Conservation (phyloP, 2,888 invertebrate genomes). For the Bedellia somnulentella region DNA sequence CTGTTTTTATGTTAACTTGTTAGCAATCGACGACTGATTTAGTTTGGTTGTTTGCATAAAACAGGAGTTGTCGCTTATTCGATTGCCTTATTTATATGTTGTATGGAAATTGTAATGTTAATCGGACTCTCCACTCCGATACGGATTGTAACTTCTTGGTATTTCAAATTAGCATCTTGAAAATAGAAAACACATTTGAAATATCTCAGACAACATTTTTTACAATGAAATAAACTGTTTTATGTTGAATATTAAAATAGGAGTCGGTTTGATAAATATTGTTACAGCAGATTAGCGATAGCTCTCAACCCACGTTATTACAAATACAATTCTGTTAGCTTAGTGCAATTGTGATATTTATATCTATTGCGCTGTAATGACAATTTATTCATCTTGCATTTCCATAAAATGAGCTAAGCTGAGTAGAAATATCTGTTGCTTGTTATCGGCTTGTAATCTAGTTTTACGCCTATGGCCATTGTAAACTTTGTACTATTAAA, state of each 20-base stretch:
- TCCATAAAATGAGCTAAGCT: constrained; percentile 36
- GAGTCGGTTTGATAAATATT: no score
- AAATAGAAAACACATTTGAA: no score
- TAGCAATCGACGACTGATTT: constrained; percentile 37
- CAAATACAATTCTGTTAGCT: no score
- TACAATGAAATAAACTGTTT: no score
- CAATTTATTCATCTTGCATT: constrained; percentile 45
- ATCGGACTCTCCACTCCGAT: constrained; percentile 28
- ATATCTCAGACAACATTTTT: no score
- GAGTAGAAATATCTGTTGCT: constrained; percentile 26
- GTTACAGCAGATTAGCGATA: no score
- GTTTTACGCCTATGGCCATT: constrained; percentile 25
- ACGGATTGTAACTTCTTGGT: no score
- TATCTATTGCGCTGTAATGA: constrained; percentile 32
- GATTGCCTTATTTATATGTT: constrained; percentile 27
- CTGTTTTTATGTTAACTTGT: constrained; percentile 28
- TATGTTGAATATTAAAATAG: no score
- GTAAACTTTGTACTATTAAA: no score
- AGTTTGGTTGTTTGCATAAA: constrained; percentile 35
- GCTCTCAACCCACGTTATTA: no score
- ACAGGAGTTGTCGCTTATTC: constrained; percentile 31
- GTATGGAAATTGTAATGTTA: constrained; percentile 26
- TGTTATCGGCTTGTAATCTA: constrained; percentile 23
- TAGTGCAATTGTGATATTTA: constrained; percentile 3
- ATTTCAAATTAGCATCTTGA: no score